phyloP scores from a whole-genome alignment of 2,797 vertebrate genomes.

The Anguilla marmorata region DNA sequence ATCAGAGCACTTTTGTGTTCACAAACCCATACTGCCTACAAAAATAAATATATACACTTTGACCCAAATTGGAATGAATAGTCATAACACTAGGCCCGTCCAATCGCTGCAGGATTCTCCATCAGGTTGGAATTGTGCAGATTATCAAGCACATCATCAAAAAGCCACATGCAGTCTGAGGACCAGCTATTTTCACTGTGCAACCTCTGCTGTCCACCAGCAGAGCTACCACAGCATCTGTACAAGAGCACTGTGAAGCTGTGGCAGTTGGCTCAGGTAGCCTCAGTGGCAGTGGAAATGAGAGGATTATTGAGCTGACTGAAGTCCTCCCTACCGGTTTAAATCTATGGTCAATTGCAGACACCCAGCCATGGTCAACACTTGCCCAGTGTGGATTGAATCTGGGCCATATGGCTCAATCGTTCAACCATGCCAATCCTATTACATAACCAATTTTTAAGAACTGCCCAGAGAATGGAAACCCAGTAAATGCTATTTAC shows the following conservation, averaged over 20 bases:
- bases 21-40: not conserved
- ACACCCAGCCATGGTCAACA: not conserved
- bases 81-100: not conserved
- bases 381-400: not conserved
- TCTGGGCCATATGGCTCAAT: not conserved
- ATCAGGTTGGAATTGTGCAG: not conserved
- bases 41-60: not conserved
- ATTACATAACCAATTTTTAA: not conserved
- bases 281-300: too few relatives aligned
- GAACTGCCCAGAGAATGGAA: not conserved
- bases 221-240: not conserved
- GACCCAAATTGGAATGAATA: not conserved
- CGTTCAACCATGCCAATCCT: not conserved
- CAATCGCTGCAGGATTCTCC: not conserved
- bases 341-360: not conserved
- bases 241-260: not conserved
- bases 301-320: not conserved
- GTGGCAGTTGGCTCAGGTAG: not conserved
- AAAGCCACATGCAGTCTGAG: not conserved
- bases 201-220: not conserved
- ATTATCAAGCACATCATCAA: not conserved
- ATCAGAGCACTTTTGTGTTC: not conserved
- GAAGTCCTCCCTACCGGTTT: not conserved
- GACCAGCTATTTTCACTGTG: not conserved
- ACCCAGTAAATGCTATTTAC: not conserved